Evolutionary conservation across 2,797 vertebrate species (phyloP), one percentile per base, ranked within the genome.

Genomic region (Centropyge bicolor): DNA sequence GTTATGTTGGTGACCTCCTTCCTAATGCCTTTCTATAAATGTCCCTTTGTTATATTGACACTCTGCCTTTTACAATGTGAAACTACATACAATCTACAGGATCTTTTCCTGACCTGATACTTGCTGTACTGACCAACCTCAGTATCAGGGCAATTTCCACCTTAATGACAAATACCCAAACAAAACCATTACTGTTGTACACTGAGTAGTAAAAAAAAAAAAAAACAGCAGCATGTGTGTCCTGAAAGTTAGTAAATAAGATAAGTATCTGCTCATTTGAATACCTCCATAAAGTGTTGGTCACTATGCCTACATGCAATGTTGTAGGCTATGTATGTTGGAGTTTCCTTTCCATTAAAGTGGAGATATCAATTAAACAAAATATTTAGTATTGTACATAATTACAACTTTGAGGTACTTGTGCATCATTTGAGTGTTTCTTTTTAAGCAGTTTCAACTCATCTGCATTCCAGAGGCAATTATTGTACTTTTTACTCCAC

Each of bases 141-240:
- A 20, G 72, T 79, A 68, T 82, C 73, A 2, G 52, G 12, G 12
- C 5, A 74, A 19, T 74, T 71, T 67, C 8, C 70, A 57, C 20
- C 13, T 31, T 31, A 31, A 22, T 13, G 3, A 36, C 41, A 49
- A 31, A 20, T 52, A 55, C 27, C 56, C 38, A 40, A 55, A 38
- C 74, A 55, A 76, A 75, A 83, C 41, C 59, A 41, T 27, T 11
- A 24, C 8, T 24, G 17, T 35, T 54, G 38, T 48, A 48, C 35
- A 51, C 24, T 68, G 56, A 60, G 67, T n/a, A 17, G 46, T 38
- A 31, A 55, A n/a, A n/a, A n/a, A n/a, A n/a, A n/a, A n/a, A n/a
- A n/a, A n/a, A 40, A 41, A 51, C 20, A 17, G n/a, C 43, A 24
- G 13, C 6, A 12, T 6, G 5, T 51, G 43, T 16, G n/a, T 31